Conservation (phyloP, 2,113 vertebrate genomes). For the Solea solea region DNA sequence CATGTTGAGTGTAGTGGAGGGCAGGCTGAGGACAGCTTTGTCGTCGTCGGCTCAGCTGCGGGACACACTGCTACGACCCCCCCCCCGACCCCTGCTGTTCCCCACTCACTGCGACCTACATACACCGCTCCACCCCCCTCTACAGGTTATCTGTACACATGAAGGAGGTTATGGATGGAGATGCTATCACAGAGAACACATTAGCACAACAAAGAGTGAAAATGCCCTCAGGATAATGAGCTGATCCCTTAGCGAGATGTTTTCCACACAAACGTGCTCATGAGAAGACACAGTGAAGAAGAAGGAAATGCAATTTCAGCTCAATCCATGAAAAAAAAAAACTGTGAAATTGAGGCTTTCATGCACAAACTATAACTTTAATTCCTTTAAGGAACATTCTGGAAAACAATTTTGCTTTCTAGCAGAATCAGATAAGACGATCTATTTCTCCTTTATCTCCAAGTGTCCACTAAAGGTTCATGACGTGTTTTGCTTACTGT, state of each 20-base stretch:
- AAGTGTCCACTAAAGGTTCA: no score
- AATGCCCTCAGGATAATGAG: constrained; percentile 45
- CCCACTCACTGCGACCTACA: constrained; percentile 36
- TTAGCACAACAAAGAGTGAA: constrained; percentile 74
- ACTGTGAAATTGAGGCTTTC: constrained; percentile 24
- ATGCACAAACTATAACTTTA: no score
- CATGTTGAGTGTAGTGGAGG: constrained; percentile 54
- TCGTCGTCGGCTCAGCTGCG: constrained; percentile 75
- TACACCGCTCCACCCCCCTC: constrained; percentile 39
- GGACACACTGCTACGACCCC: constrained; percentile 60
- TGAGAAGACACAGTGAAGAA: constrained; percentile 15
- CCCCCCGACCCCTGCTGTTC: constrained; percentile 10
- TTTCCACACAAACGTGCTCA: constrained; percentile 51
- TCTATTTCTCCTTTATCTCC: no score
- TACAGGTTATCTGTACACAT: constrained; percentile 55
- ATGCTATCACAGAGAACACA: constrained; percentile 60
- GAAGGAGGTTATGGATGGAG: constrained; percentile 65
- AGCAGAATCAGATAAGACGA: no score
- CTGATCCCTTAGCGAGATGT: constrained; percentile 50
- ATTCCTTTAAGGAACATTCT: no score
- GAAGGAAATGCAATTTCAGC: constrained; percentile 47
- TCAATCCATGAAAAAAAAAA: not conserved
- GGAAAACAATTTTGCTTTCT: no score
- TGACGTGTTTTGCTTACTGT: no score
- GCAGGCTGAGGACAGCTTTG: constrained; percentile 66